Conservation (phyloP, 2,888 invertebrate genomes). For the Deroplatys truncata region DNA sequence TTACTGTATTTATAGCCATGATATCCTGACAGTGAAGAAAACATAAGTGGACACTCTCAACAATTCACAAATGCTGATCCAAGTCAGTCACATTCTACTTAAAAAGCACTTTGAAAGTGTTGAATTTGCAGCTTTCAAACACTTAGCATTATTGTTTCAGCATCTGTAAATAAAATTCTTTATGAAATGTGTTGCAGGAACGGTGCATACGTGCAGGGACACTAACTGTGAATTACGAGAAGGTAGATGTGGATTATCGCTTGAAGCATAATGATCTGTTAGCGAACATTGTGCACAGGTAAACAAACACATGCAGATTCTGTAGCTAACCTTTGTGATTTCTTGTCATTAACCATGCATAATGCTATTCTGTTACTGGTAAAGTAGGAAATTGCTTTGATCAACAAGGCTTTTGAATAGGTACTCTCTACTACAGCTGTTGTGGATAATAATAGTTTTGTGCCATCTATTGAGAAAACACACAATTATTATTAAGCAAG, state of each 20-base stretch:
- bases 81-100: too few species aligned
- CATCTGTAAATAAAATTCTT: neutral
- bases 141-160: too few species aligned
- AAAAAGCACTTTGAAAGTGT: too few species aligned
- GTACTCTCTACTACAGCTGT: neutral
- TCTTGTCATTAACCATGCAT: neutral
- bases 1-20: too few species aligned
- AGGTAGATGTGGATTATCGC: slow-evolving; percentile 85
- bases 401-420: neutral
- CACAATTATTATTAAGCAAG: neutral
- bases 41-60: too few species aligned
- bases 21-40: too few species aligned
- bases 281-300: slow-evolving; percentile 93
- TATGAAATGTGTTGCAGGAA: slow-evolving; percentile 48
- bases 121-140: too few species aligned
- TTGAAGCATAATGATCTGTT: slow-evolving; percentile 90
- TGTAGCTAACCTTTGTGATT: neutral
- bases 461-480: neutral
- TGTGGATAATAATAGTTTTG: neutral
- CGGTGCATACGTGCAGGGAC: slow-evolving; percentile 87
- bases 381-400: neutral
- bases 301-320: slow-evolving; percentile 41
- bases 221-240: slow-evolving; percentile 88
- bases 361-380: neutral
- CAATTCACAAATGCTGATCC: too few species aligned